Conservation (phyloP, 2,888 invertebrate species). For the Matsumyia berberina region DNA sequence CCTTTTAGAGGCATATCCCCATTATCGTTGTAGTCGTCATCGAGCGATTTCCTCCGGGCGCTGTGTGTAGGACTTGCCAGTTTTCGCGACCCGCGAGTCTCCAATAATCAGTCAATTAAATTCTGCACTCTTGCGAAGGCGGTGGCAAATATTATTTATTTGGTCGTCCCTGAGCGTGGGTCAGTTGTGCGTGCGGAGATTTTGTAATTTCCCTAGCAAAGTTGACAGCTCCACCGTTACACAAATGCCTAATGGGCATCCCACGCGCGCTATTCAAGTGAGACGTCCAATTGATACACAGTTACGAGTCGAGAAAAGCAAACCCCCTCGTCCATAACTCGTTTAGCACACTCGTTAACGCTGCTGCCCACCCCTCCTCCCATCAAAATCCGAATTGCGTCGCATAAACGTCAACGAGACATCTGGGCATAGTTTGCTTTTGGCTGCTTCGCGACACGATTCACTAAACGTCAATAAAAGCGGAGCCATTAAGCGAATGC, state of each 20-base stretch:
- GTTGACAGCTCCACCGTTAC: slow-evolving; percentile 49
- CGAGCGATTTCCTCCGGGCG: slow-evolving; percentile 34
- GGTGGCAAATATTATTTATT: slow-evolving; percentile 62
- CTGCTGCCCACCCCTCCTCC: background rate
- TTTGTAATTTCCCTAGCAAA: slow-evolving; percentile 42
- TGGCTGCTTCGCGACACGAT: slow-evolving; percentile 15
- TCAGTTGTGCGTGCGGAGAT: slow-evolving; percentile 61
- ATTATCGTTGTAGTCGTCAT: slow-evolving; percentile 49
- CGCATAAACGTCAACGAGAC: slow-evolving; percentile 34
- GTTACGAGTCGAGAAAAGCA: slow-evolving; percentile 1
- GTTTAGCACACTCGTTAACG: slow-evolving; percentile 37
- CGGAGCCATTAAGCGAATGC: slow-evolving; percentile 28
- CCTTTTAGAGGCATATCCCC: slow-evolving; percentile 62
- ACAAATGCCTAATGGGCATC: slow-evolving; percentile 54
- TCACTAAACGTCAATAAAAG: slow-evolving; percentile 51
- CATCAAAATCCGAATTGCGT: slow-evolving; percentile 24
- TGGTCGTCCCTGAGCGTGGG: slow-evolving; percentile 59
- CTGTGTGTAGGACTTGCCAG: slow-evolving; percentile 58
- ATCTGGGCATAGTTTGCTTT: slow-evolving; percentile 22
- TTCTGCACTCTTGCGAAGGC: slow-evolving; percentile 39
- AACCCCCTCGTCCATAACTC: slow-evolving; percentile 42
- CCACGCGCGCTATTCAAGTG: slow-evolving; percentile 31
- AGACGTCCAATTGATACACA: slow-evolving; percentile 29
- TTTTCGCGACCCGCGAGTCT: slow-evolving; percentile 30
- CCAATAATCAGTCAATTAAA: slow-evolving; percentile 65